These are phyloP conservation scores for Lepidochitona cinerea DNA, from an alignment of 2,888 invertebrate genomes.

Conservation along the genomic window DNA sequence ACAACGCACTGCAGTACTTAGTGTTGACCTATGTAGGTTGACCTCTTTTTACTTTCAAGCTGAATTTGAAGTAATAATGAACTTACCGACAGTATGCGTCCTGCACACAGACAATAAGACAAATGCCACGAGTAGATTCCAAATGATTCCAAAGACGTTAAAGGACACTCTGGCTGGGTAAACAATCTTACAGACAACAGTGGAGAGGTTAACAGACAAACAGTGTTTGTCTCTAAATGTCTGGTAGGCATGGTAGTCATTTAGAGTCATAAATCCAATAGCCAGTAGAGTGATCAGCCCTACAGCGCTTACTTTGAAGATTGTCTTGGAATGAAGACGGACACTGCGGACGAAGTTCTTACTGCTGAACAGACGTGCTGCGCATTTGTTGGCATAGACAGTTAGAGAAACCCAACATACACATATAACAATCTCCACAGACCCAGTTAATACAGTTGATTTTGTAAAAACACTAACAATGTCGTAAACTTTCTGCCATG, in stretches of 20 bases:
- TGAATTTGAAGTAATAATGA: no score
- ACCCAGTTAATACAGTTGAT: conserved; percentile 65
- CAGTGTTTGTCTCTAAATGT: conserved; percentile 47
- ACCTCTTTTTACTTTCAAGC: no score
- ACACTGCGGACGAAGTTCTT: conserved; percentile 68
- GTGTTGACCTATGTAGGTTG: no score
- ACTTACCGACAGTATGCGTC: conserved; percentile 71
- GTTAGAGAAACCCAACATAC: conserved; percentile 69
- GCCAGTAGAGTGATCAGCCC: conserved; percentile 59
- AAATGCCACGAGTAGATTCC: conserved; percentile 70
- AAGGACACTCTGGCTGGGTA: conserved; percentile 61
- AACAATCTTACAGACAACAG: conserved; percentile 60
- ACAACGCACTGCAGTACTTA: no score
- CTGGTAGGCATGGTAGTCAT: conserved; percentile 39
- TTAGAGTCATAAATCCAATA: conserved; percentile 46
- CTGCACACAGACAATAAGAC: conserved; percentile 71
- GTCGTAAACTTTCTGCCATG: conserved; percentile 64
- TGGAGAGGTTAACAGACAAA: conserved; percentile 44
- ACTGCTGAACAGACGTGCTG: conserved; percentile 68
- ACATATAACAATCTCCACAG: conserved; percentile 63
- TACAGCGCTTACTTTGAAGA: conserved; percentile 69
- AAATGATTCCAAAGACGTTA: conserved; percentile 65
- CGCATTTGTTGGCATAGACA: conserved; percentile 70
- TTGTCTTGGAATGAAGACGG: conserved; percentile 70
- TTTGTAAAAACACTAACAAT: conserved; percentile 60